Conservation (phyloP, 2,113 vertebrate species). For the Mustela lutreola region DNA sequence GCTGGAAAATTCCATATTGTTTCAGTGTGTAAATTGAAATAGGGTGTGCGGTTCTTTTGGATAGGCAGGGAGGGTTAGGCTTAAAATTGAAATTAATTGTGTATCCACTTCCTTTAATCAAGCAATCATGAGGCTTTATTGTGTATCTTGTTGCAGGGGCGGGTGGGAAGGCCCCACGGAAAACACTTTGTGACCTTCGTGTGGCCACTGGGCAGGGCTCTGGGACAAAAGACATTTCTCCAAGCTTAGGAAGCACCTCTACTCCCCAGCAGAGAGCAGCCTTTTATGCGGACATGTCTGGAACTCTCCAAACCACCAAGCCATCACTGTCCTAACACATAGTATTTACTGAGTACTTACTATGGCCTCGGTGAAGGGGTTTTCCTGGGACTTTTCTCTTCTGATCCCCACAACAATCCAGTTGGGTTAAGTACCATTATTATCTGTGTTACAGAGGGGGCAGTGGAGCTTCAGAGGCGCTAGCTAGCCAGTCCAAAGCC, state of each 20-base stretch:
- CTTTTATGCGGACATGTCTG: neutral
- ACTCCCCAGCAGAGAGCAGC: neutral
- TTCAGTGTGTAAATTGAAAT: slow-evolving; percentile 86
- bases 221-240: neutral
- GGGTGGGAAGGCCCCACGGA: neutral
- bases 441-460: neutral
- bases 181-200: neutral
- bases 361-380: neutral
- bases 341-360: neutral
- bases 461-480: neutral
- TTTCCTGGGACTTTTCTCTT: slow-evolving; percentile 21
- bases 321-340: neutral
- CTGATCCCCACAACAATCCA: slow-evolving; percentile 6
- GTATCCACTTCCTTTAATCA: slow-evolving; percentile 79
- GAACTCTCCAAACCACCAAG: neutral
- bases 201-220: neutral
- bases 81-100: slow-evolving; percentile 77
- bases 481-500: neutral
- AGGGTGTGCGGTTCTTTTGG: slow-evolving; percentile 77
- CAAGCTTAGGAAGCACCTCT: neutral
- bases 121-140: slow-evolving; percentile 65
- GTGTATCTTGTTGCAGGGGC: neutral
- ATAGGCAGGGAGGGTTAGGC: slow-evolving; percentile 7
- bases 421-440: neutral
- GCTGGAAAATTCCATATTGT: slow-evolving; percentile 86